Conservation (phyloP, 2,113 vertebrate genomes). For the Excalfactoria chinensis region DNA sequence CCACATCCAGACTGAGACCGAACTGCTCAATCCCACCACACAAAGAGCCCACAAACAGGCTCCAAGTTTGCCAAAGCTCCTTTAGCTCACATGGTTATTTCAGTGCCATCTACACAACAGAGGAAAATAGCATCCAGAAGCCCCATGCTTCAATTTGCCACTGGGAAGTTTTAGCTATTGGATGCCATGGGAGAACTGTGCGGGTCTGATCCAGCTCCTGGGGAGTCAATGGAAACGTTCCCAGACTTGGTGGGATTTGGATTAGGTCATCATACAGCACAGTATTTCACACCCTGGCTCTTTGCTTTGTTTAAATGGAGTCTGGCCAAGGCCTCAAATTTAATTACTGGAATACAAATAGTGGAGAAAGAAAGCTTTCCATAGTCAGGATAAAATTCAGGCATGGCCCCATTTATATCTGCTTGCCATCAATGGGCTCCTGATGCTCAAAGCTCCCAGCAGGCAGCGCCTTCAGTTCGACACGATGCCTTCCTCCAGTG, state of each 20-base stretch:
- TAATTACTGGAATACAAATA: background rate
- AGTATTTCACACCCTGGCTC: conserved; percentile 26
- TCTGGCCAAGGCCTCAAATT: conserved; percentile 25
- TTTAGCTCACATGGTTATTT: background rate
- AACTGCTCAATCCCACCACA: background rate
- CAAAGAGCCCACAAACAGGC: background rate
- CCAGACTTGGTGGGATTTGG: conserved; percentile 43
- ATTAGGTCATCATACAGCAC: conserved; percentile 28
- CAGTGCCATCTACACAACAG: background rate
- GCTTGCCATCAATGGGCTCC: background rate
- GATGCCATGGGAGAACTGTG: background rate
- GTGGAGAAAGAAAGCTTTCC: background rate
- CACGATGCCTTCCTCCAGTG: background rate
- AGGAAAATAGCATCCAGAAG: background rate
- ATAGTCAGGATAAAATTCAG: background rate
- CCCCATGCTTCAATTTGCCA: background rate
- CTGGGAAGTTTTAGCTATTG: fast-evolving
- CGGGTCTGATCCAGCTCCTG: background rate
- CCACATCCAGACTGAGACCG: background rate
- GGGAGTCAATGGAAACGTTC: background rate
- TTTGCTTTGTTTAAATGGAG: conserved; percentile 46
- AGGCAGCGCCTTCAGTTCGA: background rate
- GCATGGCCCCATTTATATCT: background rate
- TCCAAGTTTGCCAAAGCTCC: background rate
- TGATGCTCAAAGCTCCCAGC: background rate